A percentile compares a stretch with the other conserved stretches of the same genome.
These are phyloP conservation scores for Colletes collaris DNA, from an alignment of 2,888 invertebrate species.

Conservation along the genomic window DNA sequence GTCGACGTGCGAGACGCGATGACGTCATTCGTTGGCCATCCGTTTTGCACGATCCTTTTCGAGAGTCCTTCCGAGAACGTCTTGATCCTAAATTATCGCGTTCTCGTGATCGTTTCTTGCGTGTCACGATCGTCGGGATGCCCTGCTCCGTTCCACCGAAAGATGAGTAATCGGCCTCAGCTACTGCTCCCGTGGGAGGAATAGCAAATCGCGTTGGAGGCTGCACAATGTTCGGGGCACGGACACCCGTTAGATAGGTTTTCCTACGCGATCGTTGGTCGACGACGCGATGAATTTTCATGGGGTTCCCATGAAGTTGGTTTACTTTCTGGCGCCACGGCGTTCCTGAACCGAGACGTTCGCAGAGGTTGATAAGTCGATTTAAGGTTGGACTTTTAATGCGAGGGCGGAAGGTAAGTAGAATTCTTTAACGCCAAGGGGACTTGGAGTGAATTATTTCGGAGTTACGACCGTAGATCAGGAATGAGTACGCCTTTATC, in stretches of 20 bases:
- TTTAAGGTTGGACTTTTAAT: constrained; percentile 31
- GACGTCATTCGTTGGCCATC: constrained; percentile 3
- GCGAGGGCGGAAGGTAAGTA: not conserved
- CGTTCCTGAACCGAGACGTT: not conserved
- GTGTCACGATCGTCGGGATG: constrained; percentile 53
- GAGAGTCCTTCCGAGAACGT: constrained; percentile 17
- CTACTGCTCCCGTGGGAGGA: constrained; percentile 57
- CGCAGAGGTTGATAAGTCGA: constrained; percentile 30
- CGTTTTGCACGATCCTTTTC: constrained; percentile 1
- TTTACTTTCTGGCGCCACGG: not conserved
- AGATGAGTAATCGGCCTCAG: constrained; percentile 65
- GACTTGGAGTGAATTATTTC: constrained; percentile 19
- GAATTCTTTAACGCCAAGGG: not conserved
- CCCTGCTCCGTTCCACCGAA: constrained; percentile 43
- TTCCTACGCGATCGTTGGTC: constrained; percentile 16
- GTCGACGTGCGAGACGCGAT: not conserved
- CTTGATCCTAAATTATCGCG: constrained; percentile 61
- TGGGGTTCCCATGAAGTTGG: constrained; percentile 33
- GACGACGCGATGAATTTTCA: constrained; percentile 51
- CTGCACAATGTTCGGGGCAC: constrained; percentile 6
- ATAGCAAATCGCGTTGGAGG: constrained; percentile 54
- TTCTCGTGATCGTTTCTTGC: constrained; percentile 50
- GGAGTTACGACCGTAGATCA: not conserved
- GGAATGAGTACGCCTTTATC: not conserved
- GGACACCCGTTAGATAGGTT: constrained; percentile 41